Evolutionary conservation across 2,113 vertebrate species (phyloP), one percentile per base, ranked within the genome.

Genomic region (Athene noctua): DNA sequence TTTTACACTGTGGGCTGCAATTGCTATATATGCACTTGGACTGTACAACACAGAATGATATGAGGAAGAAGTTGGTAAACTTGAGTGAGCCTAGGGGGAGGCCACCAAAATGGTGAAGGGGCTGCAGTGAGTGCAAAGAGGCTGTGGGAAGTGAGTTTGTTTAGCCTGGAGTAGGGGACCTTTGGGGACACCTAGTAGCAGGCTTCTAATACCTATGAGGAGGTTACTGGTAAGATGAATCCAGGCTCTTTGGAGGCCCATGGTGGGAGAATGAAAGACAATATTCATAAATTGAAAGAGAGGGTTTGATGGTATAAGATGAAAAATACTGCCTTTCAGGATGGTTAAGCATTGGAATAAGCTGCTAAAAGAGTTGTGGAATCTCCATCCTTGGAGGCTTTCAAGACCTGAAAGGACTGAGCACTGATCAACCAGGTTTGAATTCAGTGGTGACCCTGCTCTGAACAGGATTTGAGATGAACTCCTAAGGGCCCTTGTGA

Each of bases 361-460:
- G 40, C 16, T 66, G 17, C 11, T 20, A 10, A 11, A 77, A 65
- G 4, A 2, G 2, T 61, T 47, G 27, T 30, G 59, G 38, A 49
- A 58, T 15, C 46, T 81, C 49, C 18, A 2, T 21, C 30, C 9
- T 29, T 72, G 58, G 14, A 72, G 20, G 9, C 11, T 86, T 79
- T 52, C 18, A 49, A 67, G 47, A 32, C 4, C 21, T 72, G 27
- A 32, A 49, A 72, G 23, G 44, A 15, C 16, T 38, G 40, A 78
- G 2, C 14, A 27, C 4, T 54, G 27, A 71, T 27, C 6, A 88
- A 1, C 0, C 7, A n/a, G 36, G 13, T 40, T 81, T 13, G 2
- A 57, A 27, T 34, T 44, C 19, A 44, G 32, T 22, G 10, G n/a
- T 68, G 78, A 30, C 10, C 12, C 32, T 59, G 65, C 20, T 61